phyloP scores from a whole-genome alignment of 2,113 vertebrate species.

The Mesitornis unicolor region DNA sequence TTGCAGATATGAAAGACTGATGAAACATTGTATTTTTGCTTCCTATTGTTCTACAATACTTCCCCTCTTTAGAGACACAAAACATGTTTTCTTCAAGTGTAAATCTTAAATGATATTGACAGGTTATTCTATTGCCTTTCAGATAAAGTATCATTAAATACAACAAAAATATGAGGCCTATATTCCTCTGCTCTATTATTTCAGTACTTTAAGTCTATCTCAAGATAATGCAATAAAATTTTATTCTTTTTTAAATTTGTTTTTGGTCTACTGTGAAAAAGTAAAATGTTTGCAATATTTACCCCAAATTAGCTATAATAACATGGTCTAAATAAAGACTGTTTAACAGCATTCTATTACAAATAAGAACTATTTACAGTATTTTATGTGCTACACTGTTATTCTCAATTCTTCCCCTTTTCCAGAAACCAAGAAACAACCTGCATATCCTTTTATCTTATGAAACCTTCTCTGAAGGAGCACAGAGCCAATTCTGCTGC shows the following conservation, averaged over 20 bases:
- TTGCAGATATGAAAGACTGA: background rate
- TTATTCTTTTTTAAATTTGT: background rate
- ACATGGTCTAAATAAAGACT: background rate
- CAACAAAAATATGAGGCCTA: background rate
- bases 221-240: background rate
- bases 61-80: background rate
- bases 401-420: background rate
- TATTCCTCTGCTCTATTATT: background rate
- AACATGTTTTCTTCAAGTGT: rapidly evolving
- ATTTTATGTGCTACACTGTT: background rate
- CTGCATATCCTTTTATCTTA: background rate
- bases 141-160: background rate
- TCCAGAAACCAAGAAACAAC: background rate
- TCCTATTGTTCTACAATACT: background rate
- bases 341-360: background rate
- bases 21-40: background rate
- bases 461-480: background rate
- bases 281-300: background rate
- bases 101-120: background rate
- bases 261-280: background rate
- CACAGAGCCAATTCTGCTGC: background rate
- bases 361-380: background rate
- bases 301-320: background rate
- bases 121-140: background rate
- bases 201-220: background rate